Evolutionary conservation across 2,113 vertebrate species (phyloP), one percentile per base, ranked within the genome.

Genomic region (Australoheros scitulus): DNA sequence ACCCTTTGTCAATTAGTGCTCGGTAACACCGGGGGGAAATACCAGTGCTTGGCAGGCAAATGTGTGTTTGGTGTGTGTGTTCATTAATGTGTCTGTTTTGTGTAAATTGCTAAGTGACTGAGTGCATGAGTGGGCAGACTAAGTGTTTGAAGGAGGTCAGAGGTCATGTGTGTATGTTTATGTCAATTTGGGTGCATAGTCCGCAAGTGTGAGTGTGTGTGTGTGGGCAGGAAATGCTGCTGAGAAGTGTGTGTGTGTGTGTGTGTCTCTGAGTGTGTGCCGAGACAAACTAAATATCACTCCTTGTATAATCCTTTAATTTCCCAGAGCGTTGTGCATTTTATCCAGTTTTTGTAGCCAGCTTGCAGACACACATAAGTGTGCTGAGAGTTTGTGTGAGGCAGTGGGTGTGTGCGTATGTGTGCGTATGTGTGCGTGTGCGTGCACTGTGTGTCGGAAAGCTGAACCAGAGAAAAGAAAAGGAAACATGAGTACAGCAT

Each of bases 1-100:
- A 83, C 88, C 82, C 77, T 83, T 85, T 84, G 87, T 91, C 91
- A 90, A 91, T 87, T 87, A 91, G 81, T 20, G 8, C 80, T 78
- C 59, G 75, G 70, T 50, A 77, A 90, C 87, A 89, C 81, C 72
- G 57, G 65, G 68, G 86, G 79, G 61, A 83, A 85, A 85, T 77
- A 82, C 64, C 76, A 76, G 70, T 1, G 43, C 70, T 80, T 43
- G 58, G 81, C 78, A 75, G 80, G 60, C 74, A 65, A 77, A 55
- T 85, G 82, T 76, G 11, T 26, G 5, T 43, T 32, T 68, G 43
- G 41, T 80, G 55, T 77, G 15, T 74, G 63, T 50, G 24, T 9
- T 17, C 24, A 76, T 57, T 47, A 52, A 26, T 50, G n/a, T 36
- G 57, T 50, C 64, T 60, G 32, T 60, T 52, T 56, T 50, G 11